Conservation (phyloP, 2,797 vertebrate species). For the Molossus molossus region DNA sequence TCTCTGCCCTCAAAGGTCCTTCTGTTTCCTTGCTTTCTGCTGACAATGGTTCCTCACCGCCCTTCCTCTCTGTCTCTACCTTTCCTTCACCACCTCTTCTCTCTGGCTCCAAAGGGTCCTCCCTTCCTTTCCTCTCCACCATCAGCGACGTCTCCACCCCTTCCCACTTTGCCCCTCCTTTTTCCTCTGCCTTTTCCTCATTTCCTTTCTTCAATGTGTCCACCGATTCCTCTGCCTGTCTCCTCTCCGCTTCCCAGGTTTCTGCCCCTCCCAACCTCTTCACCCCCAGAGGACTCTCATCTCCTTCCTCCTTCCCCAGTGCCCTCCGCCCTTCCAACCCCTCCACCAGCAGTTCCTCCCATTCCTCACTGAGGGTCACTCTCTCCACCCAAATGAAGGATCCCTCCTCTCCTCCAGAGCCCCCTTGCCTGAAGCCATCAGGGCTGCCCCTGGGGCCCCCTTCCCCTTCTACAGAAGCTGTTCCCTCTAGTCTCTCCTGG, state of each 20-base stretch:
- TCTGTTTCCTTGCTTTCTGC: neutral
- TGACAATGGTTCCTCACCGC: neutral
- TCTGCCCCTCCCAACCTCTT: constrained; percentile 79
- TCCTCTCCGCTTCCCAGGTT: constrained; percentile 67
- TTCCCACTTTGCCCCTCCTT: neutral
- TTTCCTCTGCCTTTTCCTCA: neutral
- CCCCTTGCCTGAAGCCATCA: constrained; percentile 7
- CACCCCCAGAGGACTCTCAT: constrained; percentile 70
- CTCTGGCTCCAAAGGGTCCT: neutral
- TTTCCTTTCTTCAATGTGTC: neutral
- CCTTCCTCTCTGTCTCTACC: neutral
- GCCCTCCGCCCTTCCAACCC: constrained; percentile 58
- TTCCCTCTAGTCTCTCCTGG: neutral
- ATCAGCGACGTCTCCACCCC: neutral
- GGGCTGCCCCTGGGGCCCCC: constrained; percentile 9
- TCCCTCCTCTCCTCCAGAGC: constrained; percentile 50
- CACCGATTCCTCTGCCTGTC: neutral
- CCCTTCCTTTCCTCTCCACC: neutral
- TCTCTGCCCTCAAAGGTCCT: neutral
- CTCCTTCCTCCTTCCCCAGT: constrained; percentile 61
- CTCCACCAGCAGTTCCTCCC: constrained; percentile 85
- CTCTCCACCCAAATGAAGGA: constrained; percentile 86
- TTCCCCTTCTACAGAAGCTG: neutral
- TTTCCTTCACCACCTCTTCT: neutral
- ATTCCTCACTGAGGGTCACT: constrained; percentile 80